Evolutionary conservation across 2,113 vertebrate genomes (phyloP).

Genomic region (Muntiacus muntjak): DNA sequence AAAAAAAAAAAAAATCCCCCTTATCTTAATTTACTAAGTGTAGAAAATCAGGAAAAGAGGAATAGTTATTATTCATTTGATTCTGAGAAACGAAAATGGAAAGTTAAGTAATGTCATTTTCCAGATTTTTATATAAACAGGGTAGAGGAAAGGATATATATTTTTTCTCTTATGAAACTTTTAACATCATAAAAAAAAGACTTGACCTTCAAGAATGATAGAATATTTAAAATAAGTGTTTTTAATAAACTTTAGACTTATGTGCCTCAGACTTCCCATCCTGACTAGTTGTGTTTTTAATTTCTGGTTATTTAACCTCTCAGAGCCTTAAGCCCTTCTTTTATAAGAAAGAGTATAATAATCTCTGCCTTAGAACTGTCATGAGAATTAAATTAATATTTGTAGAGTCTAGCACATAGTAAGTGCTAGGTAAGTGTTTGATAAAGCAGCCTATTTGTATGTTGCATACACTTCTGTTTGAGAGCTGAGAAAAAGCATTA

Average conservation of each 20-base stretch:
- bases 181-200: background rate
- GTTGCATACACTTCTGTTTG: background rate
- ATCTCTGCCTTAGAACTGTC: background rate
- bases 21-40: conserved; percentile 22
- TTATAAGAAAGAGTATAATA: background rate
- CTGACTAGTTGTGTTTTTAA: background rate
- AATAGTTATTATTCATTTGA: background rate
- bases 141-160: background rate
- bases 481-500: background rate
- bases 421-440: background rate
- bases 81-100: conserved; percentile 13
- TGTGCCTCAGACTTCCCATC: background rate
- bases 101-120: background rate
- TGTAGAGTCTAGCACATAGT: background rate
- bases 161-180: background rate
- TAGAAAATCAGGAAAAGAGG: background rate
- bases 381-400: background rate
- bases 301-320: background rate
- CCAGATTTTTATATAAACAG: background rate
- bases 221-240: background rate
- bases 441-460: background rate
- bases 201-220: background rate
- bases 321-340: background rate
- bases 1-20: background rate
- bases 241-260: background rate